A percentile compares a stretch with the other conserved stretches of the same genome.
Conservation (phyloP, 2,888 invertebrate species). For the Penaeus monodon region DNA sequence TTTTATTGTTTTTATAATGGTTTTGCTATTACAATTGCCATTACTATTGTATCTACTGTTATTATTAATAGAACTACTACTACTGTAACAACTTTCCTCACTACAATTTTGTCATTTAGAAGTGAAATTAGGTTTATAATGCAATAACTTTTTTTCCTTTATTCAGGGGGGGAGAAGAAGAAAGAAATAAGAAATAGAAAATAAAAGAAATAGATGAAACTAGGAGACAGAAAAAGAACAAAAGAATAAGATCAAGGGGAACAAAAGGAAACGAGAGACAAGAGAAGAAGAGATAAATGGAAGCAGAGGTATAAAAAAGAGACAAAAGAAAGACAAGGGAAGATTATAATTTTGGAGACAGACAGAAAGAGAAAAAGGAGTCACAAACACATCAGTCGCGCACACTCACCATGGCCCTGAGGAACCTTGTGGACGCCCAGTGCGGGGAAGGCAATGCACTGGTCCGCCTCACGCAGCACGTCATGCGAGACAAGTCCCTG, state of each 20-base stretch:
- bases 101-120: too few species aligned
- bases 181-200: background rate
- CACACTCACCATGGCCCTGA: slow-evolving; percentile 45
- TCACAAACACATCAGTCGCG: too few species aligned
- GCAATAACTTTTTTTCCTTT: background rate
- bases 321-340: background rate
- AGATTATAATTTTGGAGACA: background rate
- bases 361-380: background rate
- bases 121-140: background rate
- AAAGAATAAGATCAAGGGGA: background rate
- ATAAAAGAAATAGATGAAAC: background rate
- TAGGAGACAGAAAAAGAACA: background rate
- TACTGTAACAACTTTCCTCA: too few species aligned
- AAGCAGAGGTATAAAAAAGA: background rate
- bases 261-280: background rate
- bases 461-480: slow-evolving; percentile 60
- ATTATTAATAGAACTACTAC: too few species aligned
- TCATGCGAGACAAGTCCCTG: slow-evolving; percentile 58
- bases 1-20: too few species aligned
- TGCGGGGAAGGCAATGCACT: slow-evolving; percentile 63
- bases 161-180: background rate
- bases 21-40: too few species aligned
- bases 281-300: background rate
- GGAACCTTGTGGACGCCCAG: slow-evolving; percentile 62
- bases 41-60: too few species aligned